Evolutionary conservation across 2,797 vertebrate species (phyloP), one percentile per base, ranked within the genome.

Genomic region (Enteromius treurensis): DNA sequence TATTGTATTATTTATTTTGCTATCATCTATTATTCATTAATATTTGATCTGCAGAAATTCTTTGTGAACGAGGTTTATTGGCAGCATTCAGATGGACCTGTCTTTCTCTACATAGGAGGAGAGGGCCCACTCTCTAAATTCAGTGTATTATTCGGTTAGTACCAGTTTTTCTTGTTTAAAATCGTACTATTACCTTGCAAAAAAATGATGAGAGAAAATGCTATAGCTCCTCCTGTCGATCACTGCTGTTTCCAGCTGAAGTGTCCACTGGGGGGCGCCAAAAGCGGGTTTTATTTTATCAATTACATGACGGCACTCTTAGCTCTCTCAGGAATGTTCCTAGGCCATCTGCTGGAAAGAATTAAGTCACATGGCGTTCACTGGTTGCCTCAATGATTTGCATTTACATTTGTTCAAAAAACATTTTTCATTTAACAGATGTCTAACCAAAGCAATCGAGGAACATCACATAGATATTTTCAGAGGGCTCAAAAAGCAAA

Each of bases 71-170:
- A 94, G 21, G 89, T 77, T 0, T 89, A 90, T 45, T 96, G 96
- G 95, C 71, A 80, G 77, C 58, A 19, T n/a, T 90, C 88, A 0
- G 40, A 89, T 4, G 95, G 95, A 10, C 96, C 96, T 0, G 92
- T 97, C 37, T 96, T 97, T 88, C 94, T 97, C 82, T 96, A 91
- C 84, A 92, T 97, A 0, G 96, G 94, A 4, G 96, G 96, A 1
- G 96, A 97, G 85, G 85, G 91, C 10, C 88, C 93, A 26, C 86
- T 97, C 3, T 92, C 88, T 3, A 87, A 92, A 29, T 92, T 88
- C 65, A 93, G 92, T 3, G 91, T 96, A 17, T 86, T 94, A 45
- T 80, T 88, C 87, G 96, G 96, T 96, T 9, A 75, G 80, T 47
- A 75, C 9, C 29, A 53, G 0, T 14, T 74, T 49, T n/a, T 4